phyloP scores from a whole-genome alignment of 1,140 invertebrate genomes.

The Leptonema lineaticorne region DNA sequence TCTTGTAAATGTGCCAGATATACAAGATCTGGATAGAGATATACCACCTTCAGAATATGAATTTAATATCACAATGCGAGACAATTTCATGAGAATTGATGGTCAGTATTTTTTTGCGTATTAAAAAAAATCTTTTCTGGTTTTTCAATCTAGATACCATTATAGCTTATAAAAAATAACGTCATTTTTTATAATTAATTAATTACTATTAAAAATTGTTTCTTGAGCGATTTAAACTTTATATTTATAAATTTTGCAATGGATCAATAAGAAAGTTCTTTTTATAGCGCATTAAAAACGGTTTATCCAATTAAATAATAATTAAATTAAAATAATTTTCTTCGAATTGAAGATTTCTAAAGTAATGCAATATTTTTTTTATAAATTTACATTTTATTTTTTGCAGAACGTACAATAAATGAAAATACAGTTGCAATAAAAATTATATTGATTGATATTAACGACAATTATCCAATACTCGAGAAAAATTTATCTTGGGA shows the following conservation, averaged over 20 bases:
- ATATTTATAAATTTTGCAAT: too few relatives aligned
- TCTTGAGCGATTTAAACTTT: too few relatives aligned
- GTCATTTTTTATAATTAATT: too few relatives aligned
- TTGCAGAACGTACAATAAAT: slow-evolving; percentile 33
- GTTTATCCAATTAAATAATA: too few relatives aligned
- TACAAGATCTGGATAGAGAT: slow-evolving; percentile 54
- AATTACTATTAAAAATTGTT: too few relatives aligned
- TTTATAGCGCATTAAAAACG: too few relatives aligned
- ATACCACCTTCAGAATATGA: slow-evolving; percentile 47
- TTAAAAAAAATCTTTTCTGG: neutral
- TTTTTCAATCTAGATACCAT: slow-evolving; percentile 10
- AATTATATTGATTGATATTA: slow-evolving; percentile 55
- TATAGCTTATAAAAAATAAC: too few relatives aligned
- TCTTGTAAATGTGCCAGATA: slow-evolving; percentile 49
- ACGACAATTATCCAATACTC: slow-evolving; percentile 55
- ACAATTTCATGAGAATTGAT: slow-evolving; percentile 55
- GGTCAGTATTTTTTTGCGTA: slow-evolving; percentile 44
- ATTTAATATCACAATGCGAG: slow-evolving; percentile 53
- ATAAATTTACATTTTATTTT: neutral
- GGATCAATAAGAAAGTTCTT: too few relatives aligned
- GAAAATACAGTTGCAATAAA: slow-evolving; percentile 43
- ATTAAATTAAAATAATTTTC: too few relatives aligned
- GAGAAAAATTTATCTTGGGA: slow-evolving; percentile 45
- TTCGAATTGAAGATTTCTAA: too few relatives aligned
- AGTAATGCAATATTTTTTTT: neutral